Base-by-base conservation (phyloP, 2,888 invertebrate species). In the Synergus laeviventris region DNA sequence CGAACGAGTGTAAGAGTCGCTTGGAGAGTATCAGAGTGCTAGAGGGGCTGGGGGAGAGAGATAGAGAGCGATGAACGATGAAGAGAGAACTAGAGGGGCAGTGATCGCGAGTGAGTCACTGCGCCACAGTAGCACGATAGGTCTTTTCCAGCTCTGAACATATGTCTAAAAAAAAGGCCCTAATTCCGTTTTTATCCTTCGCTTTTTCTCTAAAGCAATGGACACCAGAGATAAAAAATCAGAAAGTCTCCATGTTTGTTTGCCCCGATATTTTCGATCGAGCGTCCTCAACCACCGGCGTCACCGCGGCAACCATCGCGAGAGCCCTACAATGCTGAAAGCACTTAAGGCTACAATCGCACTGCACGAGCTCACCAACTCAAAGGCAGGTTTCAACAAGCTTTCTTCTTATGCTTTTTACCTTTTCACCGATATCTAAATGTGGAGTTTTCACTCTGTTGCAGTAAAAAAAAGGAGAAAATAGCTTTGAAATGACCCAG, bases 41-140 rank as follows among this genome's bases (percentile, higher is more conserved):
- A 49, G 49, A 31, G 70, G 70, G 49, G 49, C 42, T 42, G 31
- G 70, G 31, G 12, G 24, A 70, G 24, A 70, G 70, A 70, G 70
- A 70, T 70, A 76, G 64, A 73, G 75, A 78, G 74, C 73, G 77
- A 79, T 64, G 74, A 78, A 78, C 73, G 77, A 79, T 64, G 74
- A 78, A 78, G 78, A 76, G 78, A 76, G 79, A 80, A 73, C 76
- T 77, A 78, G 81, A 80, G 76, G 82, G 83, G 82, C 81, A 74
- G 76, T 79, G 76, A 78, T 78, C 79, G 80, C 84, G 81, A 81
- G 87, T 87, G 87, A 88, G 86, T 88, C 88, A 88, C 87, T 86
- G 87, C 83, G 81, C 81, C 76, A 75, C 83, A 80, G 81, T 83
- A 81, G 78, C 81, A 81, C 81, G 78, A 85, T 82, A 75, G 70